Evolutionary conservation across 92 coral and sea anemone genomes (phyloP), one percentile per base, ranked within the genome.

Genomic region (Desmophyllum pertusum): DNA sequence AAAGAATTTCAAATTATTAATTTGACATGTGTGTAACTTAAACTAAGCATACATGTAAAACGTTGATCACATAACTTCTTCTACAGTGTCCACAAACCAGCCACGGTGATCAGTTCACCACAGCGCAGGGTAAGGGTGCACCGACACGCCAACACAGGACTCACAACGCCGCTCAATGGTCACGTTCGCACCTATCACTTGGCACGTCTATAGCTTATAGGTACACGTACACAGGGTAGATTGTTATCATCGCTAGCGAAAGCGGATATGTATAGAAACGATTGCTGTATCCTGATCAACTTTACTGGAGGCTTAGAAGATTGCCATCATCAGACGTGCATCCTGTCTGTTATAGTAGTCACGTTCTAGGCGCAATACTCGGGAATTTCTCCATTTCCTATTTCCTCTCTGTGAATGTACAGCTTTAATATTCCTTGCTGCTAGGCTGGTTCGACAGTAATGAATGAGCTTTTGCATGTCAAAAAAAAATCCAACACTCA

Each of bases 171-270:
- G 48, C 65, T 33, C 10, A 9, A 4, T 50, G 65, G 66, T 75
- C 79, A 51, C 65, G 79, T 50, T 25, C 29, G 43, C 25, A 15
- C 62, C 18, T 15, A 66, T 67, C 79, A 37, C 79, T 31, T 75
- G 45, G 64, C 65, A 66, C 72, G 64, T 57, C 64, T 27, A n/a
- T 50, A 3, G 11, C 55, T 13, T 13, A 21, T 66, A 38, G 25
- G 25, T 36, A 35, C 23, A 35, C 42, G 66, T 37, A 23, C 61
- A 35, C 38, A 57, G 42, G 35, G 79, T 52, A 46, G 41, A 50
- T 35, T 50, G 63, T 52, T 52, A 75, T 75, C 79, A 50, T 21
- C 36, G 19, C 18, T 50, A 50, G 39, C 13, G n/a, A 43, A 42
- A 50, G 30, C 42, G 29, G 19, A 50, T 55, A 72, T 43, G 23